Evolutionary conservation across 2,797 vertebrate genomes (phyloP).

Genomic region (Phalloptychus januarius): DNA sequence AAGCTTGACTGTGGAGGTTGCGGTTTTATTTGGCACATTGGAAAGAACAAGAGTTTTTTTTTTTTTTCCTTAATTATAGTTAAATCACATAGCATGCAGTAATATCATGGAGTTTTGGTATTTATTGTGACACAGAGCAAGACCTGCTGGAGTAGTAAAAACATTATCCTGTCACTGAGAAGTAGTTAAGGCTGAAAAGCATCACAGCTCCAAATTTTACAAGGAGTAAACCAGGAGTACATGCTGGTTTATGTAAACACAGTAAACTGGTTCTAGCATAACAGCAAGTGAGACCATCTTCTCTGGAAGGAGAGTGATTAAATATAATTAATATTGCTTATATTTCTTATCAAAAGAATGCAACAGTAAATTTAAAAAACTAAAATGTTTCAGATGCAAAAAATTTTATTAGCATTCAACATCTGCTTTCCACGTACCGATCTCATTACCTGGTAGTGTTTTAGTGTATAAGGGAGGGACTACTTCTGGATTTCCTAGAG

Average conservation of each 20-base stretch:
- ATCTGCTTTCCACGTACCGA: not conserved
- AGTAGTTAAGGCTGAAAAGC: conserved; percentile 25
- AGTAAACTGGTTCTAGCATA: conserved; percentile 29
- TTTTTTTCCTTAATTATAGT: not conserved
- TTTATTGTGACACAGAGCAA: conserved; percentile 1
- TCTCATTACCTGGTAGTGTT: not conserved
- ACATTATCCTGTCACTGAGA: conserved; percentile 25
- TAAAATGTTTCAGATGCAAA: not conserved
- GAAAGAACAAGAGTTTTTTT: not conserved
- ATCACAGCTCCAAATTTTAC: conserved; percentile 36
- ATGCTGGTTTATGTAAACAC: conserved; percentile 41
- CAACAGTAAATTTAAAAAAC: not conserved
- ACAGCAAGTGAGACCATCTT: not conserved
- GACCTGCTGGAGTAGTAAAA: conserved; percentile 34
- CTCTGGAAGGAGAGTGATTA: not conserved
- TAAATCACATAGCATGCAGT: not conserved
- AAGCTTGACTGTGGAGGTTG: not conserved
- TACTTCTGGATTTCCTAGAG: conserved; percentile 13
- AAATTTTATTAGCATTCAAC: not conserved
- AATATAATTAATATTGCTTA: not conserved
- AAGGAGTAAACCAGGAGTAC: conserved; percentile 50
- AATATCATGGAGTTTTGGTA: not conserved
- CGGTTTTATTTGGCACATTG: not conserved
- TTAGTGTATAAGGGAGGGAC: not conserved
- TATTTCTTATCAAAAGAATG: not conserved